phyloP scores from a whole-genome alignment of 2,113 vertebrate genomes.

The Athene cunicularia region DNA sequence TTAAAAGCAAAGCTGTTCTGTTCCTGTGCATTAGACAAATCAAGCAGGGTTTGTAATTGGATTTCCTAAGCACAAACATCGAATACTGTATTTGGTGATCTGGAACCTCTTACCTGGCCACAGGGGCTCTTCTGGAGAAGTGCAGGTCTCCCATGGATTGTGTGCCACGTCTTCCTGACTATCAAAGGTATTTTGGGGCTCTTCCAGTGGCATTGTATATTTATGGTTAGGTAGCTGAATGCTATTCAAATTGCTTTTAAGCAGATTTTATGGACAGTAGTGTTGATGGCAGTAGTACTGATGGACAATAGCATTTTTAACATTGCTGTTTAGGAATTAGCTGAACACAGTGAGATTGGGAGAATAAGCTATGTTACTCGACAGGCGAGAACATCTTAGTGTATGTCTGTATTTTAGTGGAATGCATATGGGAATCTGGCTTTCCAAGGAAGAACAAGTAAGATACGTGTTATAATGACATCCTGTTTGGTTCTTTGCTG shows the following conservation, averaged over 20 bases:
- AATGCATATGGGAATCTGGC: not conserved
- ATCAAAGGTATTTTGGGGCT: not conserved
- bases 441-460: not conserved
- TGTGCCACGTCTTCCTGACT: not conserved
- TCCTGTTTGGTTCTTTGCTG: not conserved
- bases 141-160: not conserved
- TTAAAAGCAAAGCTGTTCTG: not conserved
- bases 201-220: not conserved
- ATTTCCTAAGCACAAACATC: not conserved
- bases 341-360: not conserved
- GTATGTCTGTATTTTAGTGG: not conserved
- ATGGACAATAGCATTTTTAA: not conserved
- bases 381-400: not conserved
- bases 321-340: not conserved
- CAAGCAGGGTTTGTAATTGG: not conserved
- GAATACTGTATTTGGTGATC: not conserved
- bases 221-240: not conserved
- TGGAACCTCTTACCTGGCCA: not conserved
- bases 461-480: fast-evolving
- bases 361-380: not conserved
- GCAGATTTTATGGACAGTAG: not conserved
- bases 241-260: not conserved
- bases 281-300: not conserved
- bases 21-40: not conserved
- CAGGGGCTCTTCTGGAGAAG: not conserved